Evolutionary conservation across 2,797 vertebrate genomes (phyloP).

Genomic region (Mus caroli): DNA sequence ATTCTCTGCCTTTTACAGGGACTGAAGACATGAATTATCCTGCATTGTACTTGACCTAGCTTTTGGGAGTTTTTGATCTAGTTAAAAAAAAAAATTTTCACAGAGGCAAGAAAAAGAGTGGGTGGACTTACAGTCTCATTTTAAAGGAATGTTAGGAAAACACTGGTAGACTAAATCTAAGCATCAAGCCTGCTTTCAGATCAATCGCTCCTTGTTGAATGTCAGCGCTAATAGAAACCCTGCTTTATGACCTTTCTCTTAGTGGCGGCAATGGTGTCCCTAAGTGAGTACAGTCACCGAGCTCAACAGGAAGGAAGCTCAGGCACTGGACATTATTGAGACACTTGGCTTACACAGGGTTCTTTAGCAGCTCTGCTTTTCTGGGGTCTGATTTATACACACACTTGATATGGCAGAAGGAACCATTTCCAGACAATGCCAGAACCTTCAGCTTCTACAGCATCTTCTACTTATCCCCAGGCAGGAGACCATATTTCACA

Average conservation of each 20-base stretch:
- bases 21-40: conserved; percentile 55
- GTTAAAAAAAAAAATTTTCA: conserved; percentile 61
- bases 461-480: conserved; percentile 32
- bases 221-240: background rate
- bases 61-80: conserved; percentile 53
- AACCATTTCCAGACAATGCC: conserved; percentile 29
- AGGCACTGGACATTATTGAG: background rate
- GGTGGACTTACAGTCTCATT: conserved; percentile 15
- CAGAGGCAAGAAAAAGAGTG: conserved; percentile 2
- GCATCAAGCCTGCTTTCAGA: conserved; percentile 14
- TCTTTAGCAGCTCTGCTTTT: background rate
- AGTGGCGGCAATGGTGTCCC: background rate
- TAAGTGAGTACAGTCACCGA: background rate
- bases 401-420: background rate
- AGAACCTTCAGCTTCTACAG: background rate
- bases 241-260: background rate
- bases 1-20: conserved; percentile 9
- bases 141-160: conserved; percentile 41
- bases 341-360: background rate
- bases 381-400: background rate
- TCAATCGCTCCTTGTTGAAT: conserved; percentile 34
- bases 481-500: background rate
- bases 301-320: background rate
- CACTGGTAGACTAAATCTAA: background rate
- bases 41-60: conserved; percentile 12